Base-by-base conservation (phyloP, 2,888 invertebrate genomes). In the Latheticus oryzae region DNA sequence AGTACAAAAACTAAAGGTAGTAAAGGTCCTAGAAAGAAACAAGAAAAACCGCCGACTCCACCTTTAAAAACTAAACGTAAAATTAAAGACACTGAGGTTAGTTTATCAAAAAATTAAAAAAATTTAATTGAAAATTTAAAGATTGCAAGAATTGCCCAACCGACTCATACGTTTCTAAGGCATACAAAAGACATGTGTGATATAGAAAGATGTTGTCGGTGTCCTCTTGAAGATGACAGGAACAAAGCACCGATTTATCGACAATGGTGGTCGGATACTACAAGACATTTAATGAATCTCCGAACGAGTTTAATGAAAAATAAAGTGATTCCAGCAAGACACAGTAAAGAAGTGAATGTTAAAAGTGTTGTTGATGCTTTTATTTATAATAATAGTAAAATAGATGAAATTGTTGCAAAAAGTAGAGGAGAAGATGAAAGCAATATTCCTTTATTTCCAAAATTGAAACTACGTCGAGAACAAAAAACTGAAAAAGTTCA, bases 121-220 rank as follows among this genome's bases (percentile, higher is more conserved):
- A n/a, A n/a, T n/a, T n/a, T n/a, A n/a, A n/a, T n/a, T n/a, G n/a
- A n/a, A n/a, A 8, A 40, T 62, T 66, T 67, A 33, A 68, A 87
- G 86, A 79, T 87, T 67, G 85, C 85, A 13, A 81, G 88, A 48
- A 82, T 89, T 51, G 81, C 85, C 3, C 86, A 87, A 0, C 87
- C 87, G 1, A 89, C 89, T 0, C 83, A 85, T 68, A 83, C 88
- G 7, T 87, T 86, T n/a, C 62, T 85, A 48, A 74, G 79, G 21
- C 85, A 85, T 1, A 77, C 82, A 15, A 73, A 5, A 53, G 56
- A 56, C 40, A 33, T 35, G 5, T 54, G 69, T 40, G 68, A 73
- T 19, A 56, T 69, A 7, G 62, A 63, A 2, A 35, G 57, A n/a
- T 70, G 70, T 52, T 60, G 62, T 1, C 62, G 67, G 28, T 63